Evolutionary conservation across 2,888 invertebrate species (phyloP), one percentile per base, ranked within the genome.

Genomic region (Disparrhopalites patrizii): DNA sequence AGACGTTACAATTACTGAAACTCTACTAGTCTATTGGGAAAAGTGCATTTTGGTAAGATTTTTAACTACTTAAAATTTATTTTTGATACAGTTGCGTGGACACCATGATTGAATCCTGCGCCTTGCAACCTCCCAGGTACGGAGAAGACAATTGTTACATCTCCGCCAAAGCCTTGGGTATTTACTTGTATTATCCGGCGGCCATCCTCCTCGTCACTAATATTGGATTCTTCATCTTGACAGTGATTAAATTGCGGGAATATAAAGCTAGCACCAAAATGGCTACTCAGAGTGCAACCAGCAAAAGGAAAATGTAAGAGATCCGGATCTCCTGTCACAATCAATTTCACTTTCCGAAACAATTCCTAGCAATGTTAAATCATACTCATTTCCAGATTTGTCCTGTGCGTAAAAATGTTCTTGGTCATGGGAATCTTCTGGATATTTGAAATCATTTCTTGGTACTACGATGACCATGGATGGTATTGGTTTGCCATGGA

Each of bases 361-460:
- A 63, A 55, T 52, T n/a, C 36, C 8, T 51, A 31, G 3, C 18
- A 20, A 20, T 33, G 27, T 18, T 60, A 5, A 43, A 5, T 43
- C n/a, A 15, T n/a, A n/a, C 2, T 63, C 51, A 20, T 5, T 43
- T 15, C 43, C 56, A 72, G 72, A 28, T 69, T 72, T 15, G 62
- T 67, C 30, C 50, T 70, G 18, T 70, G 70, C 31, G 31, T 63
- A 13, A 72, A 72, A 30, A 25, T 72, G 18, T 69, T 72, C 58
- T 66, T 66, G 43, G 70, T 72, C 7, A 71, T 73, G 68, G 73
- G 73, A 15, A 65, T 72, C 1, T 66, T 66, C 13, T 70, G 72
- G 72, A 67, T 66, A 10, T 68, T 70, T 61, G 72, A 72, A 50
- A 55, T 70, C 10, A 31, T 70, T 3, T 69, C 69, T 0, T 72